Conservation (phyloP, 2,113 vertebrate species). For the Gasterosteus aculeatus region DNA sequence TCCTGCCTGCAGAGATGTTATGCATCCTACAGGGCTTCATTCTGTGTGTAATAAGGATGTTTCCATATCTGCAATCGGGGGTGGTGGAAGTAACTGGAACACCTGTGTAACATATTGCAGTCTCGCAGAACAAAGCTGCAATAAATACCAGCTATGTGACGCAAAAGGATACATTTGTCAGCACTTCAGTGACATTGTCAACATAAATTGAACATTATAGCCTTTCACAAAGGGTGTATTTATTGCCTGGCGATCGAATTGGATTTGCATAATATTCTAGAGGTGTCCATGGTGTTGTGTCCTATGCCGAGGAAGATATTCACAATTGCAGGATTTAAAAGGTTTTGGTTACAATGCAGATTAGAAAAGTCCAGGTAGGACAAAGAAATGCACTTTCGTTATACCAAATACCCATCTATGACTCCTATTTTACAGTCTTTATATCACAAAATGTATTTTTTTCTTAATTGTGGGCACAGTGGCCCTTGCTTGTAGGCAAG, state of each 20-base stretch:
- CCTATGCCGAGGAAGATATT: background rate
- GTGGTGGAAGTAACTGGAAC: slow-evolving; percentile 11
- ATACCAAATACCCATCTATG: slow-evolving; percentile 9
- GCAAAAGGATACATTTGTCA: slow-evolving; percentile 22
- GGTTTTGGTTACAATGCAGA: background rate
- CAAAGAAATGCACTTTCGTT: slow-evolving; percentile 2
- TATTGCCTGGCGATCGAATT: slow-evolving; percentile 18
- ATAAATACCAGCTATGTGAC: slow-evolving; percentile 29
- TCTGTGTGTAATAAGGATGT: slow-evolving; percentile 13
- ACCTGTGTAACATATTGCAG: slow-evolving; percentile 36
- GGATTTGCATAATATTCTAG: slow-evolving; percentile 15
- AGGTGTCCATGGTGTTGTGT: slow-evolving; percentile 29
- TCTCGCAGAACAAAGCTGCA: slow-evolving; percentile 2
- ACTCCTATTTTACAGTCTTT: background rate
- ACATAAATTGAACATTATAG: slow-evolving; percentile 20
- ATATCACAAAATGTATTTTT: background rate
- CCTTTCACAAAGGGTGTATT: slow-evolving; percentile 15
- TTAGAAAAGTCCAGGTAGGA: background rate
- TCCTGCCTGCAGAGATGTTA: background rate
- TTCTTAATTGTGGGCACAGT: background rate
- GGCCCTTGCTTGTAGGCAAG: background rate
- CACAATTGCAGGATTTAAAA: background rate
- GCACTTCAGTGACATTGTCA: slow-evolving; percentile 17
- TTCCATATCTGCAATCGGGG: slow-evolving; percentile 6
- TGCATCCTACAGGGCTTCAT: background rate